Percentiles rank a stretch among this genome's conserved stretches.
These are phyloP conservation scores for Platyscapa corneri DNA, from an alignment of 1,140 invertebrate species.

Conservation along the genomic window DNA sequence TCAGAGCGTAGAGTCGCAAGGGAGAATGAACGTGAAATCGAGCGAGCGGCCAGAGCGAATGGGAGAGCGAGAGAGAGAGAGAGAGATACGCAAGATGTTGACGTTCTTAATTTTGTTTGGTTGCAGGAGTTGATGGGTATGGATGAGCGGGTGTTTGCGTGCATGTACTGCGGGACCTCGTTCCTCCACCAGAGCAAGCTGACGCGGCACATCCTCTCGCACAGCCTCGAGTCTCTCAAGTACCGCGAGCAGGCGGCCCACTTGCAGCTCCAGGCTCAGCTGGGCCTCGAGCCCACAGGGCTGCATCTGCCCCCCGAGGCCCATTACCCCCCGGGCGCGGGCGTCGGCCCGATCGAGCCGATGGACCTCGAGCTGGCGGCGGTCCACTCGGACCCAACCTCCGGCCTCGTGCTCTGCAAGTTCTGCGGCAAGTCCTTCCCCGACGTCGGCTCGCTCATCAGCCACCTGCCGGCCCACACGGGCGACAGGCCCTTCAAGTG, in stretches of 20 bases:
- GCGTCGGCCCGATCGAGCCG: constrained; percentile 70
- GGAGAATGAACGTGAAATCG: neutral
- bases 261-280: constrained; percentile 76
- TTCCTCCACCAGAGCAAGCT: constrained; percentile 92
- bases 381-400: constrained; percentile 77
- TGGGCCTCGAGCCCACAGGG: constrained; percentile 55
- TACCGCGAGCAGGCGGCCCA: constrained; percentile 80
- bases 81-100: constrained; percentile 84
- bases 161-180: constrained; percentile 90
- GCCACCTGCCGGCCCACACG: constrained; percentile 90
- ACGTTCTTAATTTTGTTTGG: constrained; percentile 89
- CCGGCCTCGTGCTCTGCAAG: constrained; percentile 87
- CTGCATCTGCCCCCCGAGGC: constrained; percentile 69
- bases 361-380: constrained; percentile 72
- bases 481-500: constrained; percentile 92
- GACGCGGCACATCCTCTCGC: constrained; percentile 89
- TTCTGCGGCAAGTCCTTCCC: constrained; percentile 93
- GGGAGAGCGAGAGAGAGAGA: constrained; percentile 52
- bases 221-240: constrained; percentile 89
- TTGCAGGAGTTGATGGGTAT: constrained; percentile 90
- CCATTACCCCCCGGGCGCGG: constrained; percentile 67
- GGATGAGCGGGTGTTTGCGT: constrained; percentile 83
- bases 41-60: constrained; percentile 15
- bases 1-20: neutral
- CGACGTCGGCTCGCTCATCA: constrained; percentile 88